Evolutionary conservation across 1,140 invertebrate species (phyloP).

Genomic region (Teleogryllus occipitalis): DNA sequence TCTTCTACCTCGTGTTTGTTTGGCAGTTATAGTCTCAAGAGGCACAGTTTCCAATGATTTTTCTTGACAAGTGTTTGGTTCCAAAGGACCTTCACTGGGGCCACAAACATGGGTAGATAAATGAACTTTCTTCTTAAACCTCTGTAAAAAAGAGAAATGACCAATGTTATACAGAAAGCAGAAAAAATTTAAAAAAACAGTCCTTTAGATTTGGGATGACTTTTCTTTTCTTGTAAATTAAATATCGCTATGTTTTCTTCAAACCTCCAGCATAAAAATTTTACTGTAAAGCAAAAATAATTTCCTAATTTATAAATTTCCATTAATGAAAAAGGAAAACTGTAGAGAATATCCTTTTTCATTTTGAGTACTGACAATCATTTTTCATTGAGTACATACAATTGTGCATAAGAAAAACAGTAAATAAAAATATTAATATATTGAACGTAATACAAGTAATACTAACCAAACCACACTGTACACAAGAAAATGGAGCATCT

Average conservation of each 20-base stretch:
- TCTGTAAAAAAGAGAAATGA: not conserved
- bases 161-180: not conserved
- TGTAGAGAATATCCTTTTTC: too few relatives aligned
- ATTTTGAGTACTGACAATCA: too few relatives aligned
- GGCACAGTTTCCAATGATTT: slow-evolving; percentile 30
- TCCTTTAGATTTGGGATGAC: too few relatives aligned
- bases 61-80: slow-evolving; percentile 37
- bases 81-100: slow-evolving; percentile 35
- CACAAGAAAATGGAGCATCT: not conserved
- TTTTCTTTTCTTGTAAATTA: too few relatives aligned
- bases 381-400: too few relatives aligned
- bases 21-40: not conserved
- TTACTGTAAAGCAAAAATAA: too few relatives aligned
- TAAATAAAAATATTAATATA: not conserved
- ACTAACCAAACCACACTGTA: slow-evolving; percentile 10
- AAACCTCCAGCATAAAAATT: too few relatives aligned
- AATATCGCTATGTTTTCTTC: too few relatives aligned
- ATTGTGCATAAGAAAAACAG: too few relatives aligned
- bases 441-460: not conserved
- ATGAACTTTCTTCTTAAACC: slow-evolving; percentile 35
- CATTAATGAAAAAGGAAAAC: too few relatives aligned
- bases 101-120: slow-evolving; percentile 37
- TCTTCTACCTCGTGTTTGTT: not conserved
- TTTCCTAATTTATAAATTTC: too few relatives aligned
- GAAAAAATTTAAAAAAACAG: too few relatives aligned